Evolutionary conservation across 2,888 invertebrate genomes (phyloP).

Genomic region (Stenodera caucasica): DNA sequence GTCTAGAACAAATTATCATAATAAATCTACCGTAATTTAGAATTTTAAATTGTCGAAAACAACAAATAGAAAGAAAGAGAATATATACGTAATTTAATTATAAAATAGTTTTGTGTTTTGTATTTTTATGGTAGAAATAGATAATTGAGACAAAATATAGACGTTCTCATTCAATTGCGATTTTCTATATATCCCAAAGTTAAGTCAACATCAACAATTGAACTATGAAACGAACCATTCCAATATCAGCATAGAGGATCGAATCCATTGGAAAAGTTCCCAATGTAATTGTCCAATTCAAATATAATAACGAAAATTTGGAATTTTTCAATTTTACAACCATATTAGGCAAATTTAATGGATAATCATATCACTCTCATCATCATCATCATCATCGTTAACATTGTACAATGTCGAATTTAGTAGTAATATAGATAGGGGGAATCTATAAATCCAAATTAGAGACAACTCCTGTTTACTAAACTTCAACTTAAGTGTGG

Average conservation of each 20-base stretch:
- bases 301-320: neutral
- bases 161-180: neutral
- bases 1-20: neutral
- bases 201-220: neutral
- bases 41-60: too few relatives aligned
- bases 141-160: neutral
- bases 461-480: constrained; percentile 38
- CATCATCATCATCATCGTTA: neutral
- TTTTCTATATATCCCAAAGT: neutral
- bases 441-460: constrained; percentile 29
- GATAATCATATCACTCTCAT: too few relatives aligned
- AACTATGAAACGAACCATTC: neutral
- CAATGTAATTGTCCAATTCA: neutral
- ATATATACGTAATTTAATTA: neutral
- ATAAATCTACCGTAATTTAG: too few relatives aligned
- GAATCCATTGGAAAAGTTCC: neutral
- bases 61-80: too few relatives aligned
- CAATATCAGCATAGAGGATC: neutral
- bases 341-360: neutral
- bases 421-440: neutral
- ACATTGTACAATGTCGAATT: neutral
- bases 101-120: neutral
- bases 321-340: neutral
- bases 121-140: neutral
- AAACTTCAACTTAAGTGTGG: constrained; percentile 43